Percentiles rank a stretch among this genome's conserved stretches.
phyloP scores from a whole-genome alignment of 2,888 invertebrate species.

The Minunthozetes semirufus region DNA sequence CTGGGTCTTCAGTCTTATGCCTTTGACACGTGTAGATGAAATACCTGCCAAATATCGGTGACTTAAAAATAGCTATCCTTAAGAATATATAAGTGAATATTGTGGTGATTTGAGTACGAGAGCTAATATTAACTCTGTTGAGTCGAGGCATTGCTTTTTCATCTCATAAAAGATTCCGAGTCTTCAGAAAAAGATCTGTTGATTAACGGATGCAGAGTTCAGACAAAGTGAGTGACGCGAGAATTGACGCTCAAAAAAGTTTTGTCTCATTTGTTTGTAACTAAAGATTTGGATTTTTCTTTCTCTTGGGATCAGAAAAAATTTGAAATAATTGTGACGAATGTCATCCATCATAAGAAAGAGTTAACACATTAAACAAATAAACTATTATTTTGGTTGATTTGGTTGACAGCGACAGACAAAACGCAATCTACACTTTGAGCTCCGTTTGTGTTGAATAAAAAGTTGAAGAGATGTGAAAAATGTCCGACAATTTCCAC shows the following conservation, averaged over 20 bases:
- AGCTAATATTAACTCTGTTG: not conserved
- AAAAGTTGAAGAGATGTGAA: conserved; percentile 18
- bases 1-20: not conserved
- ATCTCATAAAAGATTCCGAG: not conserved
- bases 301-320: not conserved
- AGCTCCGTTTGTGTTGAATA: conserved; percentile 10
- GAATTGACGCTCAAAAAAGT: not conserved
- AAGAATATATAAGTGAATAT: not conserved
- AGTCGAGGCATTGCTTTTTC: not conserved
- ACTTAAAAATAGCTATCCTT: conserved; percentile 18
- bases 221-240: not conserved
- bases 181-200: not conserved
- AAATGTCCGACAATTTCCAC: conserved; percentile 24
- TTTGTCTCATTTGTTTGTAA: not conserved
- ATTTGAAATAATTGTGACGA: not conserved
- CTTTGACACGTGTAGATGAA: not conserved
- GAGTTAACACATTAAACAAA: not conserved
- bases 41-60: conserved; percentile 28
- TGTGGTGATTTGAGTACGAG: not conserved
- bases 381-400: not conserved
- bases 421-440: conserved; percentile 24
- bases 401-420: conserved; percentile 25
- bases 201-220: not conserved
- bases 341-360: not conserved
- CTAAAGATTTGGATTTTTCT: not conserved